Base-by-base conservation (phyloP, 2,113 vertebrate genomes). In the Nibea albiflora region DNA sequence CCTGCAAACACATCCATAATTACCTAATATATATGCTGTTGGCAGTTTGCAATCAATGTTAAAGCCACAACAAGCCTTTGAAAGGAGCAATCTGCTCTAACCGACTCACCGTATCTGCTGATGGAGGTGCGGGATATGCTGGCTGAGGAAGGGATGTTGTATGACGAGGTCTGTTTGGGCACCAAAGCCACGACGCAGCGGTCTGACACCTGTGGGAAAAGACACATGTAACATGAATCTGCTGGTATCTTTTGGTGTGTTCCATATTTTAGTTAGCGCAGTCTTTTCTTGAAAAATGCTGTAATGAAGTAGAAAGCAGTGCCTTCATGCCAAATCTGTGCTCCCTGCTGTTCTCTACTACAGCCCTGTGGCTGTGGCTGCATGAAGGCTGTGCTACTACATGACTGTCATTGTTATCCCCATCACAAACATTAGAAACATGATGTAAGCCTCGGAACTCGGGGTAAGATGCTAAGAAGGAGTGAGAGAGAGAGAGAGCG, bases 91-190 rank as follows among this genome's bases (percentile, higher is more conserved):
- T 52, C 31, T 11, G 57, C 44, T 53, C 4, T 2, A 39, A 11
- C 1, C 1, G 72, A 89, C 97, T 97, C 64, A 99, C 98, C 98
- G 0, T 99, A 99, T 98, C 98, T 95, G 71, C 98, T 99, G 79
- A 99, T 99, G 19, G 98, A 99, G 0, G 97, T 96, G 71, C 98
- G 94, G 19, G 98, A 99, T 92, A 99, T 99, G 93, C 97, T 99
- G 88, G 98, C 96, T 1, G 98, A 98, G 67, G 97, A 95, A 4
- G 98, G 97, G 49, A 99, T 98, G 87, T 99, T 99, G 95, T 99
- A 99, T 5, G 98, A 99, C 1, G 98, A 99, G 11, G 97, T 99
- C 94, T 99, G 98, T 72, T 99, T 99, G 26, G 98, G 97, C 47
- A 99, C 98, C 31, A 99, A 92, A 35, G 98, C 98, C 86, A 99